A percentile compares a stretch with the other conserved stretches of the same genome.
These are phyloP conservation scores for Nautilus pompilius DNA, from an alignment of 1,140 invertebrate genomes.

Conservation along the genomic window DNA sequence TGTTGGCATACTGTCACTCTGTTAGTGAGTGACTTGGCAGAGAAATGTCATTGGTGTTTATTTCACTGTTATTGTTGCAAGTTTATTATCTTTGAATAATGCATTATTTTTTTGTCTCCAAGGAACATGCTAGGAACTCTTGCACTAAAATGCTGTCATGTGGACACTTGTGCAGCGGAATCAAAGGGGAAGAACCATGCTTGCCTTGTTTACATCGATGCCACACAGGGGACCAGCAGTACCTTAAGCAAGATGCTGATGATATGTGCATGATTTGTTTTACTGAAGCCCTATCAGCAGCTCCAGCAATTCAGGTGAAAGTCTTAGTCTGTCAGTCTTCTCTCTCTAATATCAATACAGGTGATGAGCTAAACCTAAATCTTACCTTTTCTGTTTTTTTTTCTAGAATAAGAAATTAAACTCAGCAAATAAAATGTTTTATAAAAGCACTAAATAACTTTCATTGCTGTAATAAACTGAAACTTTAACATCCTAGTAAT, in stretches of 20 bases:
- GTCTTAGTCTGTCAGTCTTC: background rate
- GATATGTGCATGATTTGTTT: conserved; percentile 99
- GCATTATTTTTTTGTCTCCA: conserved; percentile 18
- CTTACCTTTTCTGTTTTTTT: no score
- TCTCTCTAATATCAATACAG: background rate
- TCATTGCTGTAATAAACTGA: background rate
- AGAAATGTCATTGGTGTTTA: no score
- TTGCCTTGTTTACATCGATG: conserved; percentile 79
- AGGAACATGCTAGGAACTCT: conserved; percentile 81
- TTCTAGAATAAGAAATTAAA: no score
- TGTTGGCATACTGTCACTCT: no score
- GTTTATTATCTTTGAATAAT: no score
- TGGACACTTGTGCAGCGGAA: conserved; percentile 90
- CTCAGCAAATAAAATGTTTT: no score
- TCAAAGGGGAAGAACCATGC: conserved; percentile 76
- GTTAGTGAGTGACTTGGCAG: no score
- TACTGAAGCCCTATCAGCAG: conserved; percentile 89
- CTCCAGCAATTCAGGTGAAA: conserved; percentile 83
- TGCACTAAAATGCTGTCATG: conserved; percentile 81
- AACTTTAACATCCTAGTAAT: background rate
- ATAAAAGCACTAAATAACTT: no score
- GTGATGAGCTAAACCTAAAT: background rate
- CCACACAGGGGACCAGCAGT: conserved; percentile 29
- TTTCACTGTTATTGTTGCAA: no score
- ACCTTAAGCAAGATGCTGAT: conserved; percentile 80